A percentile compares a stretch with the other conserved stretches of the same genome.
phyloP scores from a whole-genome alignment of 1,140 invertebrate genomes.

The Lutraria rhynchaena region DNA sequence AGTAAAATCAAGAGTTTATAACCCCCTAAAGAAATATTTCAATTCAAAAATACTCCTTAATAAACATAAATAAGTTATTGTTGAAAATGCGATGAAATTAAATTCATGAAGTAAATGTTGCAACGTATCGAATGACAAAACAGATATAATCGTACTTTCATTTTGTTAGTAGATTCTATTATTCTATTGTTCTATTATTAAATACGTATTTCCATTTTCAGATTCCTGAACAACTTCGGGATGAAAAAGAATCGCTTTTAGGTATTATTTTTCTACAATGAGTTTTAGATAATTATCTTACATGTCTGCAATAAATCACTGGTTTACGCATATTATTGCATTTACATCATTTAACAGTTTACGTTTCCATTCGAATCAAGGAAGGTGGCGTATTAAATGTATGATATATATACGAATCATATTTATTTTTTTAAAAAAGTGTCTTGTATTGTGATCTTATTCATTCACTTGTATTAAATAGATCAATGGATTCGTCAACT shows the following conservation, averaged over 20 bases:
- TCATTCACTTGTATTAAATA: background rate
- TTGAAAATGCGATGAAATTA: background rate
- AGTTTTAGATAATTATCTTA: background rate
- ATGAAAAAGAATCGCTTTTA: background rate
- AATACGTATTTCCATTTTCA: background rate
- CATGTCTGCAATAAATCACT: background rate
- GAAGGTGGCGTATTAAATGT: background rate
- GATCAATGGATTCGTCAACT: slow-evolving; percentile 12
- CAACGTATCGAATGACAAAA: background rate
- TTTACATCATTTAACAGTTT: background rate
- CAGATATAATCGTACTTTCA: background rate
- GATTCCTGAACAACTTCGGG: slow-evolving; percentile 14
- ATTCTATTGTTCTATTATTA: background rate
- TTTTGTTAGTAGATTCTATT: background rate
- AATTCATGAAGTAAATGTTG: background rate
- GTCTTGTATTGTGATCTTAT: background rate
- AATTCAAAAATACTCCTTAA: background rate
- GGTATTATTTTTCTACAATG: too few relatives aligned
- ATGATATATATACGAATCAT: background rate
- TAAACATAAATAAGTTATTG: background rate
- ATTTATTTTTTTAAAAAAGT: background rate
- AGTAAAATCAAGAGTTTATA: background rate
- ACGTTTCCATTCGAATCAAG: background rate
- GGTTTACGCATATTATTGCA: background rate
- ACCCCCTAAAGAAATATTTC: background rate